A percentile compares a stretch with the other conserved stretches of the same genome.
phyloP scores from a whole-genome alignment of 2,797 vertebrate species.

The Hoplostethus mediterraneus region DNA sequence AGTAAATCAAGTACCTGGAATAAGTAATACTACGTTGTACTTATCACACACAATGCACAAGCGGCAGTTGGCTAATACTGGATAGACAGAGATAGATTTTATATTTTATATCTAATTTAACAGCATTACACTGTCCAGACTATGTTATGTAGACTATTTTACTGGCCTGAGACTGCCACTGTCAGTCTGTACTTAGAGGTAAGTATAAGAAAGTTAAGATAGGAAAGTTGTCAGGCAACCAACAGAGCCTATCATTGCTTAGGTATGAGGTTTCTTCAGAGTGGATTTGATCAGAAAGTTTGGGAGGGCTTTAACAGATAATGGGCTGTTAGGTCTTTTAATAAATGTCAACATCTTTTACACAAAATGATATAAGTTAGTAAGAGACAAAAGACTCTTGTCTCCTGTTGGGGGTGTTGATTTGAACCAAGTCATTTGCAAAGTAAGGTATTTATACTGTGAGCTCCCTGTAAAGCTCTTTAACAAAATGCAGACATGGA shows the following conservation, averaged over 20 bases:
- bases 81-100: neutral
- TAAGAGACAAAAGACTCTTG: neutral
- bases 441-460: constrained; percentile 65
- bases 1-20: neutral
- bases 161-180: neutral
- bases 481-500: constrained; percentile 73
- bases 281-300: neutral
- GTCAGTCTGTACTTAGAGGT: constrained; percentile 9
- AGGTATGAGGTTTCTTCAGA: neutral
- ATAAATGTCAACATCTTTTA: neutral
- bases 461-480: constrained; percentile 51
- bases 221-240: constrained; percentile 2
- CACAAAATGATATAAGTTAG: neutral
- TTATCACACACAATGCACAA: neutral
- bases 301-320: neutral
- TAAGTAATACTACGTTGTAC: constrained; percentile 5
- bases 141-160: neutral
- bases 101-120: too few species aligned
- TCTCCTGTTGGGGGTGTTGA: constrained; percentile 30
- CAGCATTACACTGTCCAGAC: too few species aligned
- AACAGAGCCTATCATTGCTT: constrained; percentile 8
- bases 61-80: too few species aligned
- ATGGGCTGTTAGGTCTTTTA: neutral
- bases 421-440: constrained; percentile 43
- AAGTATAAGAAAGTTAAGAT: constrained; percentile 5